A percentile compares a stretch with the other conserved stretches of the same genome.
Conservation (phyloP, 2,888 invertebrate species). For the Melanargia galathea region DNA sequence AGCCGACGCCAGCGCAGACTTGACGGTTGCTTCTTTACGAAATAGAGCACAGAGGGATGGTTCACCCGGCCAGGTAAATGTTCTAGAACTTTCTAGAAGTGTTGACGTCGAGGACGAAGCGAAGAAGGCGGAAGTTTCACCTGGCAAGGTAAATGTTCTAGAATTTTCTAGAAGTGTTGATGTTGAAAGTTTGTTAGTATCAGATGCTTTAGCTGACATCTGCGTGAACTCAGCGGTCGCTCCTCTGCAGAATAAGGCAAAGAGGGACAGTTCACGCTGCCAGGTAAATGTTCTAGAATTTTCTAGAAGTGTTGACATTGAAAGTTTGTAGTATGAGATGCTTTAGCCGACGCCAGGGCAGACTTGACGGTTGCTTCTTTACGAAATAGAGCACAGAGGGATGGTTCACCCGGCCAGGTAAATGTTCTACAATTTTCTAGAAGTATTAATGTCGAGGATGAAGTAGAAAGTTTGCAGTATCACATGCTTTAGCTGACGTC, state of each 20-base stretch:
- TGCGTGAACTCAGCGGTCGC: constrained; percentile 76
- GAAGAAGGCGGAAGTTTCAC: constrained; percentile 59
- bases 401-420: constrained; percentile 67
- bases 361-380: constrained; percentile 76
- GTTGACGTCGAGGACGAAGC: constrained; percentile 62
- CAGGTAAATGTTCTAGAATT: constrained; percentile 50
- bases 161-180: background rate
- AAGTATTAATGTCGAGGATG: constrained; percentile 55
- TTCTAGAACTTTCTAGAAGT: background rate
- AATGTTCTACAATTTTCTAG: constrained; percentile 6
- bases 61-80: constrained; percentile 66
- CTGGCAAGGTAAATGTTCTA: constrained; percentile 57
- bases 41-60: constrained; percentile 51
- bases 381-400: constrained; percentile 51
- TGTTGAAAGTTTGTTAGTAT: background rate
- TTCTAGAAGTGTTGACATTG: background rate
- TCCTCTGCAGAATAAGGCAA: constrained; percentile 56
- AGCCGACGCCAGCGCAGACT: too few species aligned
- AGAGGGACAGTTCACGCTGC: constrained; percentile 61
- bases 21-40: constrained; percentile 72
- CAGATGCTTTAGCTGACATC: constrained; percentile 64
- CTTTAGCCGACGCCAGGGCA: too few species aligned
- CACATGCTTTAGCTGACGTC: constrained; percentile 64
- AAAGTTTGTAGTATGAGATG: too few species aligned
- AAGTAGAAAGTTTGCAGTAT: constrained; percentile 35